Evolutionary conservation across 2,888 invertebrate genomes (phyloP).

Genomic region (Drosophila maculinotata): DNA sequence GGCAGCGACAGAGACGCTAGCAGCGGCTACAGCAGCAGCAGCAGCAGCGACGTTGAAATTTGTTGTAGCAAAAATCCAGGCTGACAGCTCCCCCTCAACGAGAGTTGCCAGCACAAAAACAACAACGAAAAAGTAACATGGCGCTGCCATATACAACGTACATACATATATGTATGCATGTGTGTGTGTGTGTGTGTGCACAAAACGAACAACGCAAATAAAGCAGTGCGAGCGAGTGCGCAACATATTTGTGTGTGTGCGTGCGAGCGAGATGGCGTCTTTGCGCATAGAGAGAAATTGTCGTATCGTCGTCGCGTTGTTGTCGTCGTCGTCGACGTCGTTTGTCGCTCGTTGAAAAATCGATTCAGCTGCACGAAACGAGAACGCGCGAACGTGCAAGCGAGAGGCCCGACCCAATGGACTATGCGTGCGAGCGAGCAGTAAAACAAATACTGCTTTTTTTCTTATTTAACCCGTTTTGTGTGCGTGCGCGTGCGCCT

Average conservation of each 20-base stretch:
- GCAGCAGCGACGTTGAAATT: conserved; percentile 55
- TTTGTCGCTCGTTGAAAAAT: conserved; percentile 72
- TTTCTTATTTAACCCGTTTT: conserved; percentile 71
- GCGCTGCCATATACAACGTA: conserved; percentile 55
- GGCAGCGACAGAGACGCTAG: conserved; percentile 32
- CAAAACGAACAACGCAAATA: conserved; percentile 64
- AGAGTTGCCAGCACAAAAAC: conserved; percentile 52
- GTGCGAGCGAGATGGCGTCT: conserved; percentile 51
- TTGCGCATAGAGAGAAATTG: conserved; percentile 67
- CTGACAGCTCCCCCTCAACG: conserved; percentile 76
- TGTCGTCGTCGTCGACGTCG: conserved; percentile 32
- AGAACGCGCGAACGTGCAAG: conserved; percentile 61
- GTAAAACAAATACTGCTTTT: conserved; percentile 48
- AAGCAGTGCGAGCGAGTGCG: conserved; percentile 41
- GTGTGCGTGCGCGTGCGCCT: conserved; percentile 73
- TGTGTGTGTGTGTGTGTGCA: conserved; percentile 39
- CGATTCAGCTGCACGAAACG: conserved; percentile 72
- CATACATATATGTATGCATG: conserved; percentile 19
- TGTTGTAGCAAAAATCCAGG: conserved; percentile 78
- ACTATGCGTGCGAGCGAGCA: conserved; percentile 49
- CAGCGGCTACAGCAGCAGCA: conserved; percentile 46
- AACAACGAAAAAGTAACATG: conserved; percentile 76
- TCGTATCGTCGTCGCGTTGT: conserved; percentile 63
- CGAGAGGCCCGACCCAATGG: conserved; percentile 30
- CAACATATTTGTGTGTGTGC: conserved; percentile 7